A percentile compares a stretch with the other conserved stretches of the same genome.
Conservation (phyloP, 2,888 invertebrate species). For the Netelia melanura region DNA sequence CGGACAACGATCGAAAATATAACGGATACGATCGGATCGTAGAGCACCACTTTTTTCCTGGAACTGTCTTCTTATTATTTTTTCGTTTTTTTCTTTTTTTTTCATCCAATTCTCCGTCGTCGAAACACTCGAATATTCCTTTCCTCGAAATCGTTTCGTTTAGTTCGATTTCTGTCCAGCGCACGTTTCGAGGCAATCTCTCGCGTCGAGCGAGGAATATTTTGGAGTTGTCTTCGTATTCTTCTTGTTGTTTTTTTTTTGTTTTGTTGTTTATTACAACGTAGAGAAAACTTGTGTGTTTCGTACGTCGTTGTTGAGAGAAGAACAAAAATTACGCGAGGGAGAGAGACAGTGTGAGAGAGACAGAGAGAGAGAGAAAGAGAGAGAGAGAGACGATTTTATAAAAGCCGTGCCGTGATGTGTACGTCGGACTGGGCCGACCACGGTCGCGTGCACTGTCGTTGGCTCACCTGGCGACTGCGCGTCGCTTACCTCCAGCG, state of each 20-base stretch:
- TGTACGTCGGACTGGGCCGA: conserved; percentile 72
- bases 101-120: no score
- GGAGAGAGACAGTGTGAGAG: conserved; percentile 3
- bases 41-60: no score
- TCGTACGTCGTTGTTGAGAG: not conserved
- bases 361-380: conserved; percentile 56
- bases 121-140: no score
- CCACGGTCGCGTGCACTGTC: conserved; percentile 75
- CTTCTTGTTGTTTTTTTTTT: not conserved
- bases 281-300: not conserved
- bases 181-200: no score
- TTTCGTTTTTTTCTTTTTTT: not conserved
- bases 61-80: not conserved
- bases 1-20: no score
- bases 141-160: no score
- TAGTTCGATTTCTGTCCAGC: no score
- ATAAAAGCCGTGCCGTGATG: conserved; percentile 68
- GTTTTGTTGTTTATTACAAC: not conserved
- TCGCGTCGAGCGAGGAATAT: no score
- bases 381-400: conserved; percentile 55
- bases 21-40: no score
- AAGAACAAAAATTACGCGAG: not conserved
- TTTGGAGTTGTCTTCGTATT: no score
- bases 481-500: conserved; percentile 74
- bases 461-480: conserved; percentile 84